These are phyloP conservation scores for Prunella strophiata DNA, from an alignment of 2,797 vertebrate genomes.

Conservation along the genomic window DNA sequence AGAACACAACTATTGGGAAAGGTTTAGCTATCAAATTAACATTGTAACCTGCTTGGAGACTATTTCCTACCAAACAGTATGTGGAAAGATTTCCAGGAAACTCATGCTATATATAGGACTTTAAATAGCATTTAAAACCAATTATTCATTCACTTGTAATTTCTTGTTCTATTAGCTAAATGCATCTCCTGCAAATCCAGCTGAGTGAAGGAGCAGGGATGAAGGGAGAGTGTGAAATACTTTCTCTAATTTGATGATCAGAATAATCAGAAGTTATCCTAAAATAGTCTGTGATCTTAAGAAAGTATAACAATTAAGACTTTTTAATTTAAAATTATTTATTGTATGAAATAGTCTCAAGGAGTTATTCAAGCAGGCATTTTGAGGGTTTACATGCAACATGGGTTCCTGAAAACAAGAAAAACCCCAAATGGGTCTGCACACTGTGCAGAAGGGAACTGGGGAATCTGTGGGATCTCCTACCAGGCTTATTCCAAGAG, in stretches of 20 bases:
- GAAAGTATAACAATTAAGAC: not conserved
- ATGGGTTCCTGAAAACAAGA: not conserved
- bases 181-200: not conserved
- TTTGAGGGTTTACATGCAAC: not conserved
- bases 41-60: conserved; percentile 41
- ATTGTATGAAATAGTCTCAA: not conserved
- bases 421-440: not conserved
- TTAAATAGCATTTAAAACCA: conserved; percentile 31
- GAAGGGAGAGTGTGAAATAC: not conserved
- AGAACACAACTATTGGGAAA: not conserved
- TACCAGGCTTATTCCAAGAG: not conserved
- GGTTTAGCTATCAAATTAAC: conserved; percentile 51
- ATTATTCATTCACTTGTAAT: conserved; percentile 29
- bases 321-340: not conserved
- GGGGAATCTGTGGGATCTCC: not conserved
- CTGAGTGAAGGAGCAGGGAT: not conserved
- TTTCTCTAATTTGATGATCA: not conserved
- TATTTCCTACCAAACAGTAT: conserved; percentile 30
- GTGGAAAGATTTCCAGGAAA: conserved; percentile 60
- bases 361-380: not conserved
- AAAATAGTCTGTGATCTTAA: not conserved
- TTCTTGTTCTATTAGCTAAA: conserved; percentile 41
- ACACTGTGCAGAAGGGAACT: not conserved
- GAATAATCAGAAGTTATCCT: not conserved
- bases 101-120: conserved; percentile 22